Evolutionary conservation across 1,140 invertebrate species (phyloP).

Genomic region (Campodea augens): DNA sequence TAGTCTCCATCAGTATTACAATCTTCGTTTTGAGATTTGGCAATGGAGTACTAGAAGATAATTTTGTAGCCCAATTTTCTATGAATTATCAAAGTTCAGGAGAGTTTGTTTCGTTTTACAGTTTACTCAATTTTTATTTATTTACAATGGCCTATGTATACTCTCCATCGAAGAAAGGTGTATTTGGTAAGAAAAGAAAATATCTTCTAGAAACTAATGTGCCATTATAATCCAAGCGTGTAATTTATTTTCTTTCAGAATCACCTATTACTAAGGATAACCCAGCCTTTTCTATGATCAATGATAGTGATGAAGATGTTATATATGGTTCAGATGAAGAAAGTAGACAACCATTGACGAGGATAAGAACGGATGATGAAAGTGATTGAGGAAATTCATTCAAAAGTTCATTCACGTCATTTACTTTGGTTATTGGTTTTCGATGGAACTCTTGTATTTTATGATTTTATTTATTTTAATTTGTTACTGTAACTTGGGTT

Average conservation of each 20-base stretch:
- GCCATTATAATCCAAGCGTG: constrained; percentile 1
- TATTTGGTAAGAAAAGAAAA: constrained; percentile 45
- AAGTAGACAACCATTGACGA: constrained; percentile 49
- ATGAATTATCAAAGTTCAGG: constrained; percentile 76
- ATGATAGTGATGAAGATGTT: constrained; percentile 93
- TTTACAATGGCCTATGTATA: constrained; percentile 90
- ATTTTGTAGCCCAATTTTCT: constrained; percentile 71
- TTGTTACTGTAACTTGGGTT: no score
- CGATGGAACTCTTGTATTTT: no score
- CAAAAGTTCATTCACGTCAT: no score
- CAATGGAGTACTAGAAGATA: constrained; percentile 71
- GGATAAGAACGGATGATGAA: constrained; percentile 40
- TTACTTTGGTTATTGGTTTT: no score
- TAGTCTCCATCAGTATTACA: constrained; percentile 52
- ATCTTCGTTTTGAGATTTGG: constrained; percentile 71
- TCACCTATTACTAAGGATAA: constrained; percentile 84
- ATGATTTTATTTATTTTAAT: no score
- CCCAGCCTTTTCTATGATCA: constrained; percentile 93
- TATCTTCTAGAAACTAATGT: constrained; percentile 2
- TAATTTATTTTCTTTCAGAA: constrained; percentile 35
- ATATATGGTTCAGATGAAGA: constrained; percentile 87
- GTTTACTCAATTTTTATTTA: constrained; percentile 84
- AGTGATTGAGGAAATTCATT: no score
- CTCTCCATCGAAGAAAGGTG: constrained; percentile 57
- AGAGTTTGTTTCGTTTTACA: constrained; percentile 88